Conservation (phyloP, 2,797 vertebrate genomes). For the Brachyrhaphis roseni region DNA sequence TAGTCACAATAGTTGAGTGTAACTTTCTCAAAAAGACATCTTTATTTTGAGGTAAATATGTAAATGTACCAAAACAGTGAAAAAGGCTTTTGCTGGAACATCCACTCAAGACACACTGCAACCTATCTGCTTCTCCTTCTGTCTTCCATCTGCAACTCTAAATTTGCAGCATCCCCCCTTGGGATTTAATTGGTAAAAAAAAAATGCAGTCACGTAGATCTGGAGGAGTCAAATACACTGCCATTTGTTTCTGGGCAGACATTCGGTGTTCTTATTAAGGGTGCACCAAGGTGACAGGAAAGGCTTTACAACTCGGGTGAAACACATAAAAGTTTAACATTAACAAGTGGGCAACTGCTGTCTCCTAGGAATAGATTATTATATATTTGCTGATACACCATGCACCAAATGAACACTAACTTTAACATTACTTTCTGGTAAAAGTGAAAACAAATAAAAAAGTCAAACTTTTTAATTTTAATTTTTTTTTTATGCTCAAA, state of each 20-base stretch:
- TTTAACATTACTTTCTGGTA: not conserved
- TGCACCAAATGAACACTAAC: not conserved
- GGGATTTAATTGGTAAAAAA: slow-evolving; percentile 55
- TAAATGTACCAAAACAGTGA: slow-evolving; percentile 2
- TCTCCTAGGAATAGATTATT: not conserved
- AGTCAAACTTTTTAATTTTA: too few relatives aligned
- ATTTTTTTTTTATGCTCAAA: too few relatives aligned
- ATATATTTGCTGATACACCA: not conserved
- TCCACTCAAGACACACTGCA: slow-evolving; percentile 29
- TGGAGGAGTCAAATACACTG: slow-evolving; percentile 33
- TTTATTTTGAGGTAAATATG: not conserved
- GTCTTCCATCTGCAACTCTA: slow-evolving; percentile 21
- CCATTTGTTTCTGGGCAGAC: slow-evolving; percentile 38
- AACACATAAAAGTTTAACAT: slow-evolving; percentile 14
- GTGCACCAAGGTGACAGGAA: slow-evolving; percentile 37
- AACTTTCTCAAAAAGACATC: not conserved
- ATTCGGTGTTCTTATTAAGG: slow-evolving; percentile 50
- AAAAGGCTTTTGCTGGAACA: slow-evolving; percentile 19
- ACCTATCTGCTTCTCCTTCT: slow-evolving; percentile 20
- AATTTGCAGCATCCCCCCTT: slow-evolving; percentile 14
- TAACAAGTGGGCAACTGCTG: slow-evolving; percentile 33
- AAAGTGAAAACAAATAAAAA: too few relatives aligned
- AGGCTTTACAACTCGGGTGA: slow-evolving; percentile 15
- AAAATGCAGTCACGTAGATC: slow-evolving; percentile 29
- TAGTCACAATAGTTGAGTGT: not conserved